Evolutionary conservation across 2,888 invertebrate species (phyloP).

Genomic region (Pyralis farinalis): DNA sequence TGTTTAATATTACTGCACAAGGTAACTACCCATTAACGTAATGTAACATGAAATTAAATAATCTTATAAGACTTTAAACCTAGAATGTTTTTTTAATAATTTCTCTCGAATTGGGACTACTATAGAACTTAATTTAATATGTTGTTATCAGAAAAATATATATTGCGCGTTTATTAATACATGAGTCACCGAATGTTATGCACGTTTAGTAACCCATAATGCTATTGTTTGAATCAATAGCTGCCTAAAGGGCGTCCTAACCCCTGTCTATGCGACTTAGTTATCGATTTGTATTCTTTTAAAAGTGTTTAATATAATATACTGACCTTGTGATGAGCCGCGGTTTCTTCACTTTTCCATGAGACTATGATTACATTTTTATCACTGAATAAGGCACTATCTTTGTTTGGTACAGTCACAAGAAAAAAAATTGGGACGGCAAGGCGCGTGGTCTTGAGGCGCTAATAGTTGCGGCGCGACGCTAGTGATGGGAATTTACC

Average conservation of each 20-base stretch:
- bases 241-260: background rate
- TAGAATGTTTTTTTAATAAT: too few species aligned
- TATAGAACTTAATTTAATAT: too few species aligned
- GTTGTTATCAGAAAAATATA: too few species aligned
- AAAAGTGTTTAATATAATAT: constrained; percentile 7
- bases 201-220: too few species aligned
- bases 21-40: too few species aligned
- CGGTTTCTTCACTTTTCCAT: constrained; percentile 1
- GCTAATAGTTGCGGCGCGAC: constrained; percentile 14
- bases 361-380: constrained; percentile 19
- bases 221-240: too few species aligned
- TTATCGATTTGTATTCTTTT: constrained; percentile 1
- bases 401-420: constrained; percentile 25
- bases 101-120: too few species aligned
- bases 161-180: too few species aligned
- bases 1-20: too few species aligned
- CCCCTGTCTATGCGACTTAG: background rate
- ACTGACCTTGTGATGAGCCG: constrained; percentile 11
- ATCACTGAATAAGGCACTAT: constrained; percentile 39
- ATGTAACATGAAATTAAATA: too few species aligned
- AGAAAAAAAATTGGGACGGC: constrained; percentile 20
- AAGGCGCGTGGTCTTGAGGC: constrained; percentile 18
- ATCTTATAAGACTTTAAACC: too few species aligned
- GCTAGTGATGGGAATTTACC: constrained; percentile 17
- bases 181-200: too few species aligned